Conservation (phyloP, 30 jellyfish, hydroid and myxozoan species). For the Morbakka virulenta region DNA sequence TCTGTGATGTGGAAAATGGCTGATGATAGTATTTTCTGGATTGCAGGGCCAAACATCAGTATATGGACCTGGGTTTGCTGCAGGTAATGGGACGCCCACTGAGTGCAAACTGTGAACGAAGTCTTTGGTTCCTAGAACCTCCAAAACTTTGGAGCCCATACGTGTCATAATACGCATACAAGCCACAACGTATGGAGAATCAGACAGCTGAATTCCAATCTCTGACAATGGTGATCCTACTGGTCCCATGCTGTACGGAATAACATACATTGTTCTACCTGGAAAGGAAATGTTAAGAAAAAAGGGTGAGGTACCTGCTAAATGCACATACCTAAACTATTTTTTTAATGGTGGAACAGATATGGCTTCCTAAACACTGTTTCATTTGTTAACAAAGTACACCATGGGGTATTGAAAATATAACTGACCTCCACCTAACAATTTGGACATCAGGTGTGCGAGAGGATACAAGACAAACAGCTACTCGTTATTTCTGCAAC, state of each 20-base stretch:
- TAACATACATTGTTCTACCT: conserved; percentile 96
- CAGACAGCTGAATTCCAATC: conserved; percentile 91
- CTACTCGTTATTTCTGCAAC: no score
- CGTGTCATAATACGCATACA: conserved; percentile 96
- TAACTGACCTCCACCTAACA: no score
- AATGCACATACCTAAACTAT: no score
- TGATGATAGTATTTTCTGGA: conserved; percentile 94
- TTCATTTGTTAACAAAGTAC: no score
- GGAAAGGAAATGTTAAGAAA: no score
- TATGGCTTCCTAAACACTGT: no score
- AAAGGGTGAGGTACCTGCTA: no score
- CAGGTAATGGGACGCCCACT: conserved; percentile 93
- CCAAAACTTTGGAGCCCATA: conserved; percentile 80
- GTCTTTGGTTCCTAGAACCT: conserved; percentile 55
- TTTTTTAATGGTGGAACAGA: no score
- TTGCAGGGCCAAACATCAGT: conserved; percentile 93
- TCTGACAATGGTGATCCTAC: conserved; percentile 93
- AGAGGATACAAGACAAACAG: no score
- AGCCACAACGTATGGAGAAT: conserved; percentile 93
- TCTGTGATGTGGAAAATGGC: conserved; percentile 90
- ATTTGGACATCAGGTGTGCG: no score
- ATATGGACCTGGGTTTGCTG: conserved; percentile 82
- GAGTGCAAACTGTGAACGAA: conserved; percentile 89
- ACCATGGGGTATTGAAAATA: no score
- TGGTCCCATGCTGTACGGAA: conserved; percentile 99